phyloP scores from a whole-genome alignment of 2,797 vertebrate genomes.

The Amblyraja radiata region DNA sequence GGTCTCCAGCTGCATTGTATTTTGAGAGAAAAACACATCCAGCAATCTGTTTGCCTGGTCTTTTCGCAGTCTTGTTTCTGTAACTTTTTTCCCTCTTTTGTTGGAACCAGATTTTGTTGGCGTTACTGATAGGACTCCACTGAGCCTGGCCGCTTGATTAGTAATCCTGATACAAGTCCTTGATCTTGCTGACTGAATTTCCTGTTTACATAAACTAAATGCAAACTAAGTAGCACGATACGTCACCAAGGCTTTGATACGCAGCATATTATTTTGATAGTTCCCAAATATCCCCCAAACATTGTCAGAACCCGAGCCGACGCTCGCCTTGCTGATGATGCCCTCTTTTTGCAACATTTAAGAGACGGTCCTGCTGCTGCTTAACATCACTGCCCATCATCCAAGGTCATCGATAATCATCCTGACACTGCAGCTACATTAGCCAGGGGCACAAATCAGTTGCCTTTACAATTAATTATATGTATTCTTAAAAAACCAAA shows the following conservation, averaged over 20 bases:
- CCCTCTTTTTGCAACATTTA: not conserved
- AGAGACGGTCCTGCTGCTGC: not conserved
- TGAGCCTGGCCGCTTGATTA: not conserved
- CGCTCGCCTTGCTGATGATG: not conserved
- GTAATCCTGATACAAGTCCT: not conserved
- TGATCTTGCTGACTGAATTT: slow-evolving; percentile 8
- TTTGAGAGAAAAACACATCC: not conserved
- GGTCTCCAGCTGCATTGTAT: not conserved
- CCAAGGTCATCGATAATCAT: not conserved
- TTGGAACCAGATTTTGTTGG: not conserved
- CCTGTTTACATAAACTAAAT: slow-evolving; percentile 30
- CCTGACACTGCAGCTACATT: not conserved
- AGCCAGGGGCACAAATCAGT: not conserved
- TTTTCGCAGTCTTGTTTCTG: not conserved
- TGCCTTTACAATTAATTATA: not conserved
- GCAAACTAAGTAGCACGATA: not conserved
- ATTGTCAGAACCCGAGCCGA: not conserved
- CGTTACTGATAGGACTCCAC: slow-evolving; percentile 5
- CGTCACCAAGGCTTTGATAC: no score
- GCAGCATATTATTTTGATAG: not conserved
- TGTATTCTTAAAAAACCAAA: not conserved
- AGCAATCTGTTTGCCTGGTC: not conserved
- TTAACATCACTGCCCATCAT: not conserved
- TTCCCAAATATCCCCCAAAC: not conserved
- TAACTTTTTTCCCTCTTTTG: not conserved